A percentile compares a stretch with the other conserved stretches of the same genome.
phyloP scores from a whole-genome alignment of 1,140 invertebrate genomes.

The Mylabris phalerata region DNA sequence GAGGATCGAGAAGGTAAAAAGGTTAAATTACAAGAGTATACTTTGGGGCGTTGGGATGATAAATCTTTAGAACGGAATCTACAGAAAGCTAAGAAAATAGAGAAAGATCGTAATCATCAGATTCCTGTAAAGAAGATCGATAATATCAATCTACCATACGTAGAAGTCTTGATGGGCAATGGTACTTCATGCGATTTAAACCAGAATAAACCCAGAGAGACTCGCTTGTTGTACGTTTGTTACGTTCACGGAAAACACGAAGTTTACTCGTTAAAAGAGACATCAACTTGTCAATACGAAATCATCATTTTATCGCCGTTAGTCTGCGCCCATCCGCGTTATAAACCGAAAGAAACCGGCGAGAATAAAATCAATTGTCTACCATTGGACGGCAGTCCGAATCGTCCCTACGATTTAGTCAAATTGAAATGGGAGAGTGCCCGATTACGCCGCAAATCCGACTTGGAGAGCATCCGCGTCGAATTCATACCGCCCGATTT shows the following conservation, averaged over 20 bases:
- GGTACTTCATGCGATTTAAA: constrained; percentile 91
- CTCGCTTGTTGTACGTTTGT: constrained; percentile 78
- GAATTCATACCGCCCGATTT: constrained; percentile 55
- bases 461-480: constrained; percentile 59
- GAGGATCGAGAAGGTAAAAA: constrained; percentile 86
- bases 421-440: constrained; percentile 65
- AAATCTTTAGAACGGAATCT: constrained; percentile 44
- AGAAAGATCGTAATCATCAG: constrained; percentile 46
- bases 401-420: constrained; percentile 66
- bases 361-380: constrained; percentile 78
- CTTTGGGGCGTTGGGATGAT: constrained; percentile 66
- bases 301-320: constrained; percentile 77
- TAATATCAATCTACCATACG: constrained; percentile 74
- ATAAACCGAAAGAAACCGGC: constrained; percentile 72
- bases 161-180: constrained; percentile 70
- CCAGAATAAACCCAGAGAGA: constrained; percentile 67
- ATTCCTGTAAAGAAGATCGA: constrained; percentile 71
- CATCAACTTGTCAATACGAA: constrained; percentile 90
- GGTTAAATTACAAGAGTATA: constrained; percentile 74
- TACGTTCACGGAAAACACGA: constrained; percentile 82
- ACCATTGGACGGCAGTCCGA: constrained; percentile 60
- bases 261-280: constrained; percentile 88
- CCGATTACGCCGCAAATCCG: constrained; percentile 59
- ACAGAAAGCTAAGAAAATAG: constrained; percentile 50
- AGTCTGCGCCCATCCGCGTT: constrained; percentile 83